These are phyloP conservation scores for Drosophila triauraria DNA, from an alignment of 1,140 invertebrate species.

Conservation along the genomic window DNA sequence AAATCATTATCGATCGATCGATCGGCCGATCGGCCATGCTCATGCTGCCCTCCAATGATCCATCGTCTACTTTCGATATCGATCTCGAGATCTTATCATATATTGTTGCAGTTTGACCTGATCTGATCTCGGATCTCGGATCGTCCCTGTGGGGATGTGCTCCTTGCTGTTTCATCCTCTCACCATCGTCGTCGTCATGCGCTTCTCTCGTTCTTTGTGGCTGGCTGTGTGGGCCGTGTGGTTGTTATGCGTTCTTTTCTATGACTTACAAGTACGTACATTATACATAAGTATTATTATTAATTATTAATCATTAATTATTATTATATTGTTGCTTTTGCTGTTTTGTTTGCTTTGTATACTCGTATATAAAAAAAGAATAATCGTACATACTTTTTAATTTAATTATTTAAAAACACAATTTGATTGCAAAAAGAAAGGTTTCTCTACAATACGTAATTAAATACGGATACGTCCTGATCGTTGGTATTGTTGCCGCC, in stretches of 20 bases:
- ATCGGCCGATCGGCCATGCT: conserved; percentile 30
- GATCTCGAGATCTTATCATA: conserved; percentile 19
- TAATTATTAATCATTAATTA: conserved; percentile 54
- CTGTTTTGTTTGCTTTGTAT: conserved; percentile 72
- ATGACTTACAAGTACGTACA: conserved; percentile 60
- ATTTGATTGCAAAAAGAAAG: conserved; percentile 83
- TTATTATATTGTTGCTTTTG: conserved; percentile 62
- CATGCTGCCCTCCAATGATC: conserved; percentile 25
- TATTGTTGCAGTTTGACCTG: conserved; percentile 33
- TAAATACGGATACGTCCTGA: conserved; percentile 84
- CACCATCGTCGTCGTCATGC: neutral
- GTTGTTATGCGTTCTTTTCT: conserved; percentile 34
- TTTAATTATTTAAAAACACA: conserved; percentile 84
- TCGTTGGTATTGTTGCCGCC: conserved; percentile 77
- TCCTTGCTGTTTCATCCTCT: neutral
- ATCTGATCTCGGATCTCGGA: conserved; percentile 24
- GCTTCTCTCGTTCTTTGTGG: conserved; percentile 11
- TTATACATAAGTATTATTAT: conserved; percentile 58
- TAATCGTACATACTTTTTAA: conserved; percentile 74
- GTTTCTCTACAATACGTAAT: conserved; percentile 85
- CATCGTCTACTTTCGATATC: neutral
- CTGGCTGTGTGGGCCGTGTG: conserved; percentile 13
- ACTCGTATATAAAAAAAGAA: conserved; percentile 83
- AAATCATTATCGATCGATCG: conserved; percentile 65
- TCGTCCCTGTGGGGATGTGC: conserved; percentile 22